Evolutionary conservation across 2,113 vertebrate species (phyloP), one percentile per base, ranked within the genome.

Genomic region (Cebidichthys violaceus): DNA sequence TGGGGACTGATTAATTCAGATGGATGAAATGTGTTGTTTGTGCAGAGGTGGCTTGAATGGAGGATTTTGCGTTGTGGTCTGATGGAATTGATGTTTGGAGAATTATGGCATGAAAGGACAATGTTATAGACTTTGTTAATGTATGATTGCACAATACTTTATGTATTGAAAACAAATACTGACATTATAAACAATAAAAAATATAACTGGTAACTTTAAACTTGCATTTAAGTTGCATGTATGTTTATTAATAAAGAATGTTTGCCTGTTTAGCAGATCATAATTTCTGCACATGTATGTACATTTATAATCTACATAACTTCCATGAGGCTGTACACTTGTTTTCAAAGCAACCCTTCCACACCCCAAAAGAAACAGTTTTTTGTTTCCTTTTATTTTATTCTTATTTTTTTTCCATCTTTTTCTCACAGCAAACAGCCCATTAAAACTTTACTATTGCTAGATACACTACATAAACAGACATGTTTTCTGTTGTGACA

Each of bases 361-460:
- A 59, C 77, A 65, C 15, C 80, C n/a, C 4, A 62, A 81, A 88
- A 66, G 27, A 66, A 70, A 65, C 4, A 14, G 29, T 54, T 65
- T 70, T 68, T 62, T 22, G 9, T 59, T 9, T 60, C 55, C 41
- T 55, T 74, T 76, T 18, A 43, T 74, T 73, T 71, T 24, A 9
- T 22, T 41, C 71, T 24, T n/a, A 33, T 39, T 29, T 52, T 27
- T 11, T 54, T 24, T 22, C 6, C 69, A 62, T 35, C 66, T 73
- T 76, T 29, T 85, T 64, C 68, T 70, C 9, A 0, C 52, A 24
- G 77, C 17, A 87, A 82, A 90, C n/a, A 39, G 37, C 31, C 87
- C 83, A 89, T 90, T 91, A 89, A 86, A 92, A 92, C 78, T 82
- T 80, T 82, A 85, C 47, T 68, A 64, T 45, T 73, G 74, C 66